A percentile compares a stretch with the other conserved stretches of the same genome.
Conservation (phyloP, 2,113 vertebrate species). For the Microcebus lehilahytsara region DNA sequence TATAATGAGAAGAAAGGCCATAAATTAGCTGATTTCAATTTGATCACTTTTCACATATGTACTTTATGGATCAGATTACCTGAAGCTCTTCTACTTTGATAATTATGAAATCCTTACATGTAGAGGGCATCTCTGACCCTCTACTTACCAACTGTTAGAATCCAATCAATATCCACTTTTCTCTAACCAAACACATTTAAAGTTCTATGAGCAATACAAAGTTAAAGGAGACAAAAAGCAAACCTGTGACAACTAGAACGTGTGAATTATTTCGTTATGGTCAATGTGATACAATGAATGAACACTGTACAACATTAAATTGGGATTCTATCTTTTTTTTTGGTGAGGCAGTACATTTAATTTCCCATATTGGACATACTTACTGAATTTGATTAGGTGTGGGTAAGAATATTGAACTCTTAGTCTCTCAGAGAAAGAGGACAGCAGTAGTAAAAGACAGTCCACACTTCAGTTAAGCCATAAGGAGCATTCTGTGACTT, state of each 20-base stretch:
- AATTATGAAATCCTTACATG: neutral
- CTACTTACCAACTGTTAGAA: constrained; percentile 29
- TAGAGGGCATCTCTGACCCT: neutral
- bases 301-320: neutral
- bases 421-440: neutral
- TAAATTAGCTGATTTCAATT: neutral
- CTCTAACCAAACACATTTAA: neutral
- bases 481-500: too few relatives aligned
- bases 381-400: neutral
- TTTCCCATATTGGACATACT: neutral
- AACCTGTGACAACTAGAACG: neutral
- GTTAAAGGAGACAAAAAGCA: neutral
- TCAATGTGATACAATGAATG: neutral
- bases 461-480: neutral
- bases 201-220: neutral
- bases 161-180: constrained; percentile 12
- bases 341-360: neutral
- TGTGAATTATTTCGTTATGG: neutral
- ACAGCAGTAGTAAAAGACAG: neutral
- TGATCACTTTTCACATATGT: neutral
- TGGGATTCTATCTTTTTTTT: neutral
- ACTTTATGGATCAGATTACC: neutral
- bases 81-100: neutral
- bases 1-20: neutral
- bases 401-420: neutral